Evolutionary conservation across 1,140 invertebrate genomes (phyloP).

Genomic region (Hycleus cichorii): DNA sequence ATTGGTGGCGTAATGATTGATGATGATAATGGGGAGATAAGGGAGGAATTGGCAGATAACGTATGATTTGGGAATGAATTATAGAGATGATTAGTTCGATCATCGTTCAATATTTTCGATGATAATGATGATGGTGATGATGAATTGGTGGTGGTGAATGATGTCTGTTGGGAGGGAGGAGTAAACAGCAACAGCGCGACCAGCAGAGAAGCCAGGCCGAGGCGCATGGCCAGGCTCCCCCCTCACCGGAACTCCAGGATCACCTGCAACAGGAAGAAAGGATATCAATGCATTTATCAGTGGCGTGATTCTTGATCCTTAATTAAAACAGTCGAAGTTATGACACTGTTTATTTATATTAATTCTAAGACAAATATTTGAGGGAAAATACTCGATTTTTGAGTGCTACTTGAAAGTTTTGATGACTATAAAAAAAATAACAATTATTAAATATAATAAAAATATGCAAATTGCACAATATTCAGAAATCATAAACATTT

Average conservation of each 20-base stretch:
- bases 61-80: too few relatives aligned
- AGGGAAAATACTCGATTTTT: not conserved
- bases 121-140: too few relatives aligned
- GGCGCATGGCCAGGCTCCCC: constrained; percentile 41
- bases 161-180: constrained; percentile 43
- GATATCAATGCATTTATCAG: too few relatives aligned
- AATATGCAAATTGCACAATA: constrained; percentile 3
- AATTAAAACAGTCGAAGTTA: too few relatives aligned
- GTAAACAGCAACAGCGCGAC: constrained; percentile 45
- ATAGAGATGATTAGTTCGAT: too few relatives aligned
- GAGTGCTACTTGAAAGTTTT: too few relatives aligned
- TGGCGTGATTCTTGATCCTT: too few relatives aligned
- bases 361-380: not conserved
- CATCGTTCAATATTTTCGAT: too few relatives aligned
- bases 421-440: not conserved
- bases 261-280: constrained; percentile 26
- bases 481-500: constrained; percentile 11
- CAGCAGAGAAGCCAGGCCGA: constrained; percentile 42
- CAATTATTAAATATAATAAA: not conserved
- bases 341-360: too few relatives aligned
- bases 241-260: constrained; percentile 35
- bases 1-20: too few relatives aligned
- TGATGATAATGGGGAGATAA: too few relatives aligned
- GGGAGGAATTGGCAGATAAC: too few relatives aligned
- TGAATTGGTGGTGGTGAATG: not conserved